phyloP scores from a whole-genome alignment of 2,113 vertebrate species.

The Corythaeola cristata region DNA sequence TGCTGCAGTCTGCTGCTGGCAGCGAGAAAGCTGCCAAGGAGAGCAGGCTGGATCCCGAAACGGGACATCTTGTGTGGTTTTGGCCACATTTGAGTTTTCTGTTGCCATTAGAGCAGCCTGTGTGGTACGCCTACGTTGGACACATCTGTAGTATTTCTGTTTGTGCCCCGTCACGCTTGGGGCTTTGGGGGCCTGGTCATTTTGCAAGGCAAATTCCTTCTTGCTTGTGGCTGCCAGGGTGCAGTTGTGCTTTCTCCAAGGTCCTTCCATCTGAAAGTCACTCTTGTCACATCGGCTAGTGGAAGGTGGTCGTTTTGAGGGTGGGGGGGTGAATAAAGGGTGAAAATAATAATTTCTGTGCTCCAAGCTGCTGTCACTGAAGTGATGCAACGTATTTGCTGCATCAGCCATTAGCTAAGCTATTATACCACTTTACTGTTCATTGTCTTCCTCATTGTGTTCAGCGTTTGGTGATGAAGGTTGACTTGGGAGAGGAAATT shows the following conservation, averaged over 20 bases:
- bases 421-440: background rate
- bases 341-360: background rate
- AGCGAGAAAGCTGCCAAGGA: background rate
- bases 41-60: background rate
- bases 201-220: conserved; percentile 10
- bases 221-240: background rate
- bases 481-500: background rate
- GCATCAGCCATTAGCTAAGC: background rate
- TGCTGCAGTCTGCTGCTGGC: background rate
- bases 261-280: background rate
- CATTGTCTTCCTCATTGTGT: background rate
- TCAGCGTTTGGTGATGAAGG: background rate
- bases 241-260: background rate
- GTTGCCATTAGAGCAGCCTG: background rate
- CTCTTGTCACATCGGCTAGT: background rate
- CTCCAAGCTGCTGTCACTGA: background rate
- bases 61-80: background rate
- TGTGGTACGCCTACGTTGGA: background rate
- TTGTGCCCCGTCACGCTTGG: background rate
- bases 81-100: background rate
- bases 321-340: background rate
- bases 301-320: background rate
- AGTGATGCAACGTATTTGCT: background rate
- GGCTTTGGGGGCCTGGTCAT: background rate
- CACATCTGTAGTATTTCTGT: background rate